Evolutionary conservation across 2,113 vertebrate species (phyloP).

Genomic region (Cochlearius cochlearius): DNA sequence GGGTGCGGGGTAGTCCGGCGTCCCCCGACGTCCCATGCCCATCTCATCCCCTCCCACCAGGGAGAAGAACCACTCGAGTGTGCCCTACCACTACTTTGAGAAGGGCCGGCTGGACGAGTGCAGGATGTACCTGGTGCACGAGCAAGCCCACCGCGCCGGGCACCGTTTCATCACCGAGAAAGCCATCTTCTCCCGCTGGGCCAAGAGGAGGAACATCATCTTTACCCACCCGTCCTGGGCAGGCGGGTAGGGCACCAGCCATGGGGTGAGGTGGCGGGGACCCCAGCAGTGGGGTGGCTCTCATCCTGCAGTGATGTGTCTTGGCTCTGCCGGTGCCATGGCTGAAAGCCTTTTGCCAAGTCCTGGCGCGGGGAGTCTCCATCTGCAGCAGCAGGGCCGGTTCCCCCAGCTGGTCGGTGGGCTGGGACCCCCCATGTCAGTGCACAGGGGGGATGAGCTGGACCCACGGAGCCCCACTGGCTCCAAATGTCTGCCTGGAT

Average conservation of each 20-base stretch:
- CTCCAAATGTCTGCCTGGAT: fast-evolving
- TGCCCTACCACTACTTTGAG: slow-evolving; percentile 96
- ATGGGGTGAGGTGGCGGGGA: fast-evolving
- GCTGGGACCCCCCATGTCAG: not conserved
- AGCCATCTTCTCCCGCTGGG: slow-evolving; percentile 90
- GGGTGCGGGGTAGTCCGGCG: fast-evolving
- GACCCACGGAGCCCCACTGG: not conserved
- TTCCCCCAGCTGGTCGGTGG: not conserved
- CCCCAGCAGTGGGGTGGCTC: fast-evolving
- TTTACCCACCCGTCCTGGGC: slow-evolving; percentile 87
- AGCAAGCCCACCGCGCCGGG: slow-evolving; percentile 76
- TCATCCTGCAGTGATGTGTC: not conserved
- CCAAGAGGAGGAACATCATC: slow-evolving; percentile 76
- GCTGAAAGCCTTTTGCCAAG: not conserved
- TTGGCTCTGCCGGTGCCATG: fast-evolving
- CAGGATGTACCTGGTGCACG: slow-evolving; percentile 86
- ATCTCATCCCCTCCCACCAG: not conserved
- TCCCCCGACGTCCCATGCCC: not conserved
- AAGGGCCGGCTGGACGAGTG: slow-evolving; percentile 83
- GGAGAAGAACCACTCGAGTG: slow-evolving; percentile 71
- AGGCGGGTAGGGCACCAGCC: not conserved
- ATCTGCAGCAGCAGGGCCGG: fast-evolving
- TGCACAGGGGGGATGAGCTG: fast-evolving
- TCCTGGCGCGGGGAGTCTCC: not conserved
- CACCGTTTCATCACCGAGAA: slow-evolving; percentile 98